Percentiles rank a stretch among this genome's conserved stretches.
Conservation (phyloP, 2,113 vertebrate species). For the Cebus imitator region DNA sequence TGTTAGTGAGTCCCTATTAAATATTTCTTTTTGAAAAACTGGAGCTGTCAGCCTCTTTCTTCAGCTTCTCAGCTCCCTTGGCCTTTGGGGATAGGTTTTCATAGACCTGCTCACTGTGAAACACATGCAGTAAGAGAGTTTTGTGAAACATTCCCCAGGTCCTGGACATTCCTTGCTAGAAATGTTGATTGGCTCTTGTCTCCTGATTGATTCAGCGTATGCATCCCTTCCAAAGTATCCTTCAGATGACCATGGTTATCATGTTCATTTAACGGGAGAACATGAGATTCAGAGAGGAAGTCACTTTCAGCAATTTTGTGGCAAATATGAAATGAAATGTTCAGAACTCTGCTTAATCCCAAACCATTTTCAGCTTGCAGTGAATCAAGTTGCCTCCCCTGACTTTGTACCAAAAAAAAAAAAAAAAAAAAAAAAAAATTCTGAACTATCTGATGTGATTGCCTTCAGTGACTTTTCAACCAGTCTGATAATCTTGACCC, state of each 20-base stretch:
- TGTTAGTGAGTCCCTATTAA: background rate
- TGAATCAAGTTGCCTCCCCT: background rate
- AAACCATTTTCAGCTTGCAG: background rate
- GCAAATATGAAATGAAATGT: background rate
- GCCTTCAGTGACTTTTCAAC: background rate
- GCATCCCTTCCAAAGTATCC: background rate
- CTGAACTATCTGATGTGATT: background rate
- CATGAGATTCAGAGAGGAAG: background rate
- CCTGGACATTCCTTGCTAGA: background rate
- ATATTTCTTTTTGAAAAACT: background rate
- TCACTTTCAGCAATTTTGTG: background rate
- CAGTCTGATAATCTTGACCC: background rate
- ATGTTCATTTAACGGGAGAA: background rate
- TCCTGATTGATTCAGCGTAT: background rate
- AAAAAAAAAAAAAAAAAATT: background rate
- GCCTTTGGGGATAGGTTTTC: background rate
- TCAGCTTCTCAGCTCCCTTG: background rate
- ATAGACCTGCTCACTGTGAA: background rate
- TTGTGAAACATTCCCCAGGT: background rate
- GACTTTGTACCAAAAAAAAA: background rate
- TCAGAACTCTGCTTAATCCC: background rate
- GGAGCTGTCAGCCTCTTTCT: background rate
- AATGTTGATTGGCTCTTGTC: background rate
- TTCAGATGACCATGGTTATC: background rate
- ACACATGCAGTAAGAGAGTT: background rate